These are phyloP conservation scores for Meloidogyne hapla DNA, from an alignment of 1,140 invertebrate genomes.

Conservation along the genomic window DNA sequence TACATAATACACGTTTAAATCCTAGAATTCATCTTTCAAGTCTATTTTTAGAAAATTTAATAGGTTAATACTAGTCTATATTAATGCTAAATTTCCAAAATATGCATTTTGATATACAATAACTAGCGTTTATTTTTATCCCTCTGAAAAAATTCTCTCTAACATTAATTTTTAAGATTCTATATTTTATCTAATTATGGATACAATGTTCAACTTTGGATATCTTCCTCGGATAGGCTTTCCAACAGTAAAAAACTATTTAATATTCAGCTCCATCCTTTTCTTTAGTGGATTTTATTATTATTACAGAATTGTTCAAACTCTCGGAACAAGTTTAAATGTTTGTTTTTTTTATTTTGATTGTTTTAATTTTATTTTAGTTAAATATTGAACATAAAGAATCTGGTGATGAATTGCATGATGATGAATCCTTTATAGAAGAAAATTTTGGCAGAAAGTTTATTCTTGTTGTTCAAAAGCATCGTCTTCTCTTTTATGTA, in stretches of 20 bases:
- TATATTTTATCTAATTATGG: background rate
- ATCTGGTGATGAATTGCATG: background rate
- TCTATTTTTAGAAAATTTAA: too few species aligned
- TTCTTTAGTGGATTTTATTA: constrained; percentile 30
- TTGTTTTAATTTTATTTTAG: constrained; percentile 6
- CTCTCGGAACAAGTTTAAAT: background rate
- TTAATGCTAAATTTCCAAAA: too few species aligned
- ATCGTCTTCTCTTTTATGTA: constrained; percentile 46
- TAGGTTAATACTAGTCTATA: too few species aligned
- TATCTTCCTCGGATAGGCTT: constrained; percentile 8
- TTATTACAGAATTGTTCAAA: constrained; percentile 29
- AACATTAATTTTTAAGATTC: too few species aligned
- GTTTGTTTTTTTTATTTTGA: constrained; percentile 14
- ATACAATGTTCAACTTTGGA: background rate
- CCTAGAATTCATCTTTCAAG: too few species aligned
- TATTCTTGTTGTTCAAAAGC: constrained; percentile 8
- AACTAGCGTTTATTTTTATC: too few species aligned
- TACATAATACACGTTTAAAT: too few species aligned
- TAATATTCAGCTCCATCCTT: constrained; percentile 30
- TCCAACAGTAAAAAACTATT: constrained; percentile 34
- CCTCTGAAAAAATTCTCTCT: too few species aligned
- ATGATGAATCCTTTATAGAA: constrained; percentile 2
- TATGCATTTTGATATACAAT: too few species aligned
- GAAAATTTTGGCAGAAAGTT: constrained; percentile 16
- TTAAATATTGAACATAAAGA: background rate